These are phyloP conservation scores for Albula goreensis DNA, from an alignment of 2,113 vertebrate genomes.

Conservation along the genomic window DNA sequence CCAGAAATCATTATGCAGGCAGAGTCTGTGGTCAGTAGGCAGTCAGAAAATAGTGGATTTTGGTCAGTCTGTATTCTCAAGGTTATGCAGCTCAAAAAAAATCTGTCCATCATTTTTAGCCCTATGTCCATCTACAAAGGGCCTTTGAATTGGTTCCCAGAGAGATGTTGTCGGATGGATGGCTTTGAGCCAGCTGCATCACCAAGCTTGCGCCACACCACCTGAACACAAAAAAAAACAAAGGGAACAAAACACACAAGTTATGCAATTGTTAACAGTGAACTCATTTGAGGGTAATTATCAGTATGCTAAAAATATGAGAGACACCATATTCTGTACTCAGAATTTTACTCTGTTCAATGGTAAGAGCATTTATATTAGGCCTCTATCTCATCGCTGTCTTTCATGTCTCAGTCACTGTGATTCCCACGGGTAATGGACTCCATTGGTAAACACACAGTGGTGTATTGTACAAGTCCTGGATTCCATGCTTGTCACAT, in stretches of 20 bases:
- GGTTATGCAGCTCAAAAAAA: constrained; percentile 19
- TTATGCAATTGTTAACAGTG: constrained; percentile 14
- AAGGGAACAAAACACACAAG: not conserved
- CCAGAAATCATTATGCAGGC: not conserved
- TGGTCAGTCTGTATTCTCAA: constrained; percentile 6
- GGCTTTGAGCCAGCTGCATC: constrained; percentile 93
- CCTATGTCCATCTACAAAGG: constrained; percentile 77
- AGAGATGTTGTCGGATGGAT: constrained; percentile 94
- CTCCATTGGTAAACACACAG: not conserved
- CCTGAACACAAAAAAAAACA: constrained; percentile 64
- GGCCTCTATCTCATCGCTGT: constrained; percentile 26
- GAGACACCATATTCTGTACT: constrained; percentile 7
- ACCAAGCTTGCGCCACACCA: constrained; percentile 97
- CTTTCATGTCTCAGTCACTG: constrained; percentile 14
- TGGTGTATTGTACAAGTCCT: constrained; percentile 22
- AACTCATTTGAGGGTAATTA: not conserved
- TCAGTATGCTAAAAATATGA: not conserved
- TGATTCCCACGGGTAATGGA: not conserved
- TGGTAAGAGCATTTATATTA: constrained; percentile 36
- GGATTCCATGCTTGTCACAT: constrained; percentile 19
- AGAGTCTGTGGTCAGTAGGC: constrained; percentile 26
- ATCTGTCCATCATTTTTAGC: not conserved
- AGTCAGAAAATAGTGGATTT: constrained; percentile 18
- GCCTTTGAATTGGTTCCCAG: constrained; percentile 98
- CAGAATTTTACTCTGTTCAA: not conserved